These are phyloP conservation scores for Scartelaos histophorus DNA, from an alignment of 2,113 vertebrate genomes.

Conservation along the genomic window DNA sequence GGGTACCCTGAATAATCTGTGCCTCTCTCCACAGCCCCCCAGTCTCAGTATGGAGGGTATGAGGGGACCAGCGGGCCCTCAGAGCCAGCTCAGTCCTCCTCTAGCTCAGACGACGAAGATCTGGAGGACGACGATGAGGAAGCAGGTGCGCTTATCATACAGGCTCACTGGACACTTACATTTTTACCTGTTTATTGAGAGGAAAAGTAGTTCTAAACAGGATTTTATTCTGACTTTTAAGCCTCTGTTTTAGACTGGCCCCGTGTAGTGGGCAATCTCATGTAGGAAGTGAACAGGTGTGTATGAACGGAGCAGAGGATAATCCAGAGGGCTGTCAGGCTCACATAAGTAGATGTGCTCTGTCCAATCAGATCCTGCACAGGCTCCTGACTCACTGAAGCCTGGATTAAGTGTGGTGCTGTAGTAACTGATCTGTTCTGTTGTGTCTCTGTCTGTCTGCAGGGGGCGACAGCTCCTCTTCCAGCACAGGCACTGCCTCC, in stretches of 20 bases:
- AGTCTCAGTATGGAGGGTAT: conserved; percentile 89
- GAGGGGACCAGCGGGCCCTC: conserved; percentile 93
- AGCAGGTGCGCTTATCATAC: conserved; percentile 84
- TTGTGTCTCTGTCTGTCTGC: conserved; percentile 1
- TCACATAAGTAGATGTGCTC: conserved; percentile 58
- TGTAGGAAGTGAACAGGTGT: neutral
- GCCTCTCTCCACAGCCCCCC: conserved; percentile 90
- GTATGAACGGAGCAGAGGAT: neutral
- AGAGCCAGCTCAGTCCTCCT: conserved; percentile 86
- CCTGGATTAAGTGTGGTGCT: neutral
- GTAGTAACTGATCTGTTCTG: neutral
- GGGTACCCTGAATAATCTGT: conserved; percentile 30
- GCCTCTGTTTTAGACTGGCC: too few species aligned
- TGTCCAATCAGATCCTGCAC: conserved; percentile 45
- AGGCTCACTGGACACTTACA: neutral
- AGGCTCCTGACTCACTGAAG: neutral
- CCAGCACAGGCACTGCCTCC: conserved; percentile 89
- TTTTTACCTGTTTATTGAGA: neutral
- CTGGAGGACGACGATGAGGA: conserved; percentile 95
- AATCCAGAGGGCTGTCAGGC: conserved; percentile 35
- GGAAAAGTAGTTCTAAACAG: neutral
- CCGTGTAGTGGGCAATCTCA: neutral
- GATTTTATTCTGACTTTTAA: too few species aligned
- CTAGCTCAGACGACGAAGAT: conserved; percentile 93
- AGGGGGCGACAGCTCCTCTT: conserved; percentile 94